phyloP scores from a whole-genome alignment of 2,888 invertebrate species.

The Lepidochrysops patricia region DNA sequence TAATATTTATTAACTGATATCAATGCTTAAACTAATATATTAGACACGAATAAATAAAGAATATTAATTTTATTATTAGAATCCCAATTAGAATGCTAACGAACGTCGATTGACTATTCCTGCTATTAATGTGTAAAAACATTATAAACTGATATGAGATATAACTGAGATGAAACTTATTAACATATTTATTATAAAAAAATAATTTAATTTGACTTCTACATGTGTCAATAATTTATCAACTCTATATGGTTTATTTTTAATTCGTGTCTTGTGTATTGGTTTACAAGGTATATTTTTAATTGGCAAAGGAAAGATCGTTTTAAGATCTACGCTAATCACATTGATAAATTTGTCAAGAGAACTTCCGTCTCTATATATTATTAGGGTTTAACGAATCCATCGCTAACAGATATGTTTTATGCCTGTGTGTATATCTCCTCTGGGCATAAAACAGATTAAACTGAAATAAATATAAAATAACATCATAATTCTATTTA shows the following conservation, averaged over 20 bases:
- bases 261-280: background rate
- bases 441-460: background rate
- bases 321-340: background rate
- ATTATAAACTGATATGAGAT: slow-evolving; percentile 3
- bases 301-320: background rate
- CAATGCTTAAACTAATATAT: background rate
- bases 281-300: background rate
- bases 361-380: slow-evolving; percentile 1
- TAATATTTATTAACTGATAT: background rate
- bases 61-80: background rate
- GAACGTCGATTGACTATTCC: background rate
- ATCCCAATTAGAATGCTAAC: slow-evolving; percentile 6
- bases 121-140: slow-evolving; percentile 5
- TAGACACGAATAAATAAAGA: background rate
- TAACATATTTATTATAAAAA: slow-evolving; percentile 10
- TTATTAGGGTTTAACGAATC: background rate
- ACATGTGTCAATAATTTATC: slow-evolving; percentile 12
- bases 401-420: slow-evolving; percentile 6
- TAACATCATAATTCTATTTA: background rate
- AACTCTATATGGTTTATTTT: background rate
- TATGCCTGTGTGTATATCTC: background rate
- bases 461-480: background rate
- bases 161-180: background rate
- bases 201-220: slow-evolving; percentile 10
- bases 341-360: slow-evolving; percentile 10